A percentile compares a stretch with the other conserved stretches of the same genome.
phyloP scores from a whole-genome alignment of 53 echinoderm and acorn worm species.

The Paelopatides confundens region DNA sequence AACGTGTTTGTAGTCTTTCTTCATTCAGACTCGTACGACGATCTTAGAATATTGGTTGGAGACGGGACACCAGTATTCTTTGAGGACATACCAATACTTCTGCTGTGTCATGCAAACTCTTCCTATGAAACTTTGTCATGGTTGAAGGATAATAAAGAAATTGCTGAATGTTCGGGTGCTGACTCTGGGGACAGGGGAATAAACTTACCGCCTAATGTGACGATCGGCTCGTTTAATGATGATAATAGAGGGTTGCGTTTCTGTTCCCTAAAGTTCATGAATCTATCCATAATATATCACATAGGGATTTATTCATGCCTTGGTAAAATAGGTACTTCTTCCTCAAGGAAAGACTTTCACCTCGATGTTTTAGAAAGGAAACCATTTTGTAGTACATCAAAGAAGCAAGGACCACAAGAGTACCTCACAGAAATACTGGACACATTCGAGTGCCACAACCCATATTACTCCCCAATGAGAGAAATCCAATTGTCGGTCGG shows the following conservation, averaged over 20 bases:
- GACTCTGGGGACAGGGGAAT: not conserved
- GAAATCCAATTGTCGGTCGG: not conserved
- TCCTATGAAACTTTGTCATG: not conserved
- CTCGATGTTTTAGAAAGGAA: not conserved
- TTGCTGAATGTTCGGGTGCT: not conserved
- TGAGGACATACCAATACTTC: not conserved
- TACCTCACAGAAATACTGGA: not conserved
- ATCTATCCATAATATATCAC: not conserved
- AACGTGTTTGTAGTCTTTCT: not conserved
- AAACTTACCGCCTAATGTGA: not conserved
- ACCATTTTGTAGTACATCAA: not conserved
- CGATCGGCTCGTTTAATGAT: not conserved
- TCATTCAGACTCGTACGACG: not conserved
- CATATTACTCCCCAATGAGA: not conserved
- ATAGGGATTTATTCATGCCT: not conserved
- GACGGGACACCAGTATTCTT: not conserved
- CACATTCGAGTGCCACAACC: not conserved
- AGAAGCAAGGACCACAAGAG: not conserved
- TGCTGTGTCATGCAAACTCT: not conserved
- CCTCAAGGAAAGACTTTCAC: not conserved
- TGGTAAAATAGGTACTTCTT: not conserved
- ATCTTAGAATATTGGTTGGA: not conserved
- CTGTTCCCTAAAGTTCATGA: not conserved
- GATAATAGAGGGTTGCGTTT: not conserved
- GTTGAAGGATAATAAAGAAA: not conserved